Conservation (phyloP, 2,797 vertebrate species). For the Sebastes paucispinis region DNA sequence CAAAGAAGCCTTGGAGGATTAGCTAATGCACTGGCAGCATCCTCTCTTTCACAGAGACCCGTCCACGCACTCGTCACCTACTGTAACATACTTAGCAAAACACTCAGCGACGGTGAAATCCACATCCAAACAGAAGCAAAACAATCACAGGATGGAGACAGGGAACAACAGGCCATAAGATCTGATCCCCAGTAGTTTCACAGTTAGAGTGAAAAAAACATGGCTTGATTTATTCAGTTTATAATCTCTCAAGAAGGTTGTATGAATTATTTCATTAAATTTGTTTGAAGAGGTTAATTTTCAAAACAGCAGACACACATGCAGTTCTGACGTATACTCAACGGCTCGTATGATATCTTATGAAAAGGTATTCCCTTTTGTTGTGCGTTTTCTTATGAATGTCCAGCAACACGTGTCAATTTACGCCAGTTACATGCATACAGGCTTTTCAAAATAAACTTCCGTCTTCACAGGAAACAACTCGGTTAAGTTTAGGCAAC, state of each 20-base stretch:
- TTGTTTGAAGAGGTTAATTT: not conserved
- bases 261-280: not conserved
- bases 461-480: not conserved
- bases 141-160: not conserved
- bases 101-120: slow-evolving; percentile 14
- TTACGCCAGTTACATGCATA: too few relatives aligned
- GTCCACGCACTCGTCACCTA: slow-evolving; percentile 9
- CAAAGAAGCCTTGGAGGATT: slow-evolving; percentile 57
- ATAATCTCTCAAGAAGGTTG: not conserved
- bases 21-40: slow-evolving; percentile 58
- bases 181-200: not conserved
- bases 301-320: not conserved
- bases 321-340: too few relatives aligned
- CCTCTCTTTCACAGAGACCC: slow-evolving; percentile 25
- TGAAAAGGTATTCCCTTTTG: too few relatives aligned
- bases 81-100: slow-evolving; percentile 29
- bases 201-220: not conserved
- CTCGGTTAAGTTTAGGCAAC: not conserved
- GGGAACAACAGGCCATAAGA: not conserved
- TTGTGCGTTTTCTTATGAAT: too few relatives aligned
- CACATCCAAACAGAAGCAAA: slow-evolving; percentile 5
- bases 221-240: not conserved
- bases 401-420: too few relatives aligned
- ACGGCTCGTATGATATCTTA: not conserved
- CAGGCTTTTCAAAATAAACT: not conserved